Base-by-base conservation (phyloP, 2,113 vertebrate genomes). In the Phylloscopus trochiloides region DNA sequence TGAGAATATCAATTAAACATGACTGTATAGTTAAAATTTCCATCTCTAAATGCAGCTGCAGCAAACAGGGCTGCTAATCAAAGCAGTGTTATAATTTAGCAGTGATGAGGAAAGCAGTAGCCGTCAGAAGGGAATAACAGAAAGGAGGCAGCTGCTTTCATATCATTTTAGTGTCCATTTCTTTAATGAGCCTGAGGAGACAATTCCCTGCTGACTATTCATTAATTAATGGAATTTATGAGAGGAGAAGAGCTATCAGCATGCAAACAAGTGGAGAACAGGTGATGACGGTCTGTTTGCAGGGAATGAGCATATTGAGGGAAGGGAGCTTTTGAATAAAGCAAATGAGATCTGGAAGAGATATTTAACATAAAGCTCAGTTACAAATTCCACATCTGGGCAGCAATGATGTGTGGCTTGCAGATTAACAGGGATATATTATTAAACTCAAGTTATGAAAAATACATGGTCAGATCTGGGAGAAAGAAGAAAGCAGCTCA, bases 191-290 rank as follows among this genome's bases (percentile, higher is more conserved):
- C 91, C 62, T 54, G 57, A 95, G 48, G 88, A 90, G 59, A 72
- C 65, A 59, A 90, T 89, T 94, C 94, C 76, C 92, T 75, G 86
- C 57, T 93, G 92, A 90, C 85, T 92, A 90, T 89, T 95, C 92
- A 95, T 96, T 97, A 97, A 96, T 97, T 94, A 96, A 94, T 93
- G 70, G 52, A 58, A 97, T 94, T 91, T 94, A 94, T 90, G 82
- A 95, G 57, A 80, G 32, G 22, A 92, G 74, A 95, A 79, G 51
- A 87, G 68, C 80, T 94, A 93, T 86, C 79, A 81, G 48, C 48
- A 92, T 86, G 89, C 76, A 86, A 88, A 92, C 79, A 96, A 91
- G 68, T 55, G 73, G 31, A 79, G 81, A 92, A 73, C 77, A 95
- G 94, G 92, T 89, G 92, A 97, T 47, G 67, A 72, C 1, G 0